Base-by-base conservation (phyloP, 1,140 invertebrate species). In the Drosophila busckii region DNA sequence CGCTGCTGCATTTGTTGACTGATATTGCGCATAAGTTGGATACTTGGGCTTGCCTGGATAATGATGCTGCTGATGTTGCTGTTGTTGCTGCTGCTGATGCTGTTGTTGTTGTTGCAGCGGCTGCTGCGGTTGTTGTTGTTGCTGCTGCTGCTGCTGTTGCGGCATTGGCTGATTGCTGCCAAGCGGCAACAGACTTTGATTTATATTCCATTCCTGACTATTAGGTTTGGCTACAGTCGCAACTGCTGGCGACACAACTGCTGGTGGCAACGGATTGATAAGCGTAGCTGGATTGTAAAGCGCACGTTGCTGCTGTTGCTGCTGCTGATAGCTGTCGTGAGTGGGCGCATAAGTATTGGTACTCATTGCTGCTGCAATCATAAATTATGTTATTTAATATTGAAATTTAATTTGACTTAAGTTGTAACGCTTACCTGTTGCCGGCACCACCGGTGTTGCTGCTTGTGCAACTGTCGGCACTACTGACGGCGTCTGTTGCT, bases 1-100 rank as follows among this genome's bases (percentile, higher is more conserved):
- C 4, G 84, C 78, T 7, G 78, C 70, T 12, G 84, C 73, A 40
- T 84, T 80, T n/a, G 83, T 78, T 1, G 80, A 82, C 44, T 85
- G 83, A 55, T 85, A 85, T 45, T 85, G 83, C 6, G 76, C 67
- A 60, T 83, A 87, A 1, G 75, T 87, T 19, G 76, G 80, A 55
- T 86, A 85, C 10, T 84, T 71, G 1, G 78, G 78, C 29, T 85
- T 34, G n/a, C 45, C 31, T 15, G 31, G 35, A 9, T 70, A 52
- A 22, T 63, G 62, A 4, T 34, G 41, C 0, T 53, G 48, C 20
- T 64, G 45, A n/a, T 38, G 60, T 13, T 61, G 52, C 15, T 53
- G 44, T 20, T 73, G 64, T 42, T 50, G 19, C 22, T 65, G 56
- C 12, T 67, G 45, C 8, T 65, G 54, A 0, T 50, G 16, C 7